A percentile compares a stretch with the other conserved stretches of the same genome.
Conservation (phyloP, 2,113 vertebrate species). For the Urocolius indicus region DNA sequence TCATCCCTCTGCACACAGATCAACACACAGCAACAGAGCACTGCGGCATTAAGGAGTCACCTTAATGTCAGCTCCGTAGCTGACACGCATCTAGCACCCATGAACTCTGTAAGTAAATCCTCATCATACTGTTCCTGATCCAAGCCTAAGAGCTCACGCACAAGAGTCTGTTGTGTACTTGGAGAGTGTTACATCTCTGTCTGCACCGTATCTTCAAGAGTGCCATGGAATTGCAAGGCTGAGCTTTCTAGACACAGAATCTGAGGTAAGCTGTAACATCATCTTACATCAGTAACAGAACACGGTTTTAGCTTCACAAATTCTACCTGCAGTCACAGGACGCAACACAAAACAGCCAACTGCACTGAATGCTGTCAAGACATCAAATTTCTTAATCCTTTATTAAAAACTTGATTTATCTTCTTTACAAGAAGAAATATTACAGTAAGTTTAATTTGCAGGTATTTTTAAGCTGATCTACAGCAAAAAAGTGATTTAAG, state of each 20-base stretch:
- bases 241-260: background rate
- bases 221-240: background rate
- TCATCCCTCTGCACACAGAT: background rate
- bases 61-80: background rate
- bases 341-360: background rate
- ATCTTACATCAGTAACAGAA: background rate
- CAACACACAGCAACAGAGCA: background rate
- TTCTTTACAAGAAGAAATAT: background rate
- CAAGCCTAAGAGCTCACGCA: background rate
- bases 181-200: background rate
- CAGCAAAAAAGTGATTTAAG: background rate
- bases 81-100: rapidly evolving
- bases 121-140: background rate
- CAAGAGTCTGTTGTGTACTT: background rate
- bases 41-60: background rate
- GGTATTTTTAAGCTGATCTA: background rate
- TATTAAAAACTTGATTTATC: background rate
- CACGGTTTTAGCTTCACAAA: no score
- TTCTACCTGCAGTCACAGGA: no score
- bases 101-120: background rate
- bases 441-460: background rate
- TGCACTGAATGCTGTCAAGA: background rate
- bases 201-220: background rate
- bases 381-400: background rate
- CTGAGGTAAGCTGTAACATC: background rate